Evolutionary conservation across 2,888 invertebrate genomes (phyloP).

Genomic region (Leptopilina myrica): DNA sequence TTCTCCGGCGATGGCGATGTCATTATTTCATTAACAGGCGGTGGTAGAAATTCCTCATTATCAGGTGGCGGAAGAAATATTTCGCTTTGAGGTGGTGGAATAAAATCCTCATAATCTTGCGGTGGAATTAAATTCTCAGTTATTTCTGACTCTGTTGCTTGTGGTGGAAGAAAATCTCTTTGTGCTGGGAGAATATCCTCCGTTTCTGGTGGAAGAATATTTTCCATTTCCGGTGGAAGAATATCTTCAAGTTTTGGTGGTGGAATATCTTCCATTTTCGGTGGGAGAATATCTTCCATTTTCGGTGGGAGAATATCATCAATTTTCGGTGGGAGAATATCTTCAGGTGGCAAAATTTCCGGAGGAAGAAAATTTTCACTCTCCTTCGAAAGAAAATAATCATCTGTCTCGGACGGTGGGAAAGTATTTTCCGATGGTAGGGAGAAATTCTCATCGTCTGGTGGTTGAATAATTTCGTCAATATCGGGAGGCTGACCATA

Average conservation of each 20-base stretch:
- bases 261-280: not conserved
- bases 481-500: constrained; percentile 13
- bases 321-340: not conserved
- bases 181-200: no score
- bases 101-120: constrained; percentile 2
- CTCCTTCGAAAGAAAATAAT: constrained; percentile 1
- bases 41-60: not conserved
- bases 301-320: not conserved
- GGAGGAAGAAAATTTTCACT: not conserved
- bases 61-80: not conserved
- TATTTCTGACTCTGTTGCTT: not conserved
- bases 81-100: constrained; percentile 7
- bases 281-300: no score
- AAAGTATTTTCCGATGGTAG: constrained; percentile 7
- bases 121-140: constrained; percentile 3
- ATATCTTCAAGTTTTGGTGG: not conserved
- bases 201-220: not conserved
- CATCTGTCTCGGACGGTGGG: constrained; percentile 6
- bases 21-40: not conserved
- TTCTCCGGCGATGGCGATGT: not conserved
- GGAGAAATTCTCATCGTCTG: constrained; percentile 5
- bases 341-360: not conserved
- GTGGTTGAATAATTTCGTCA: constrained; percentile 10
- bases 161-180: not conserved
- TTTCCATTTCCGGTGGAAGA: not conserved